Evolutionary conservation across 23 tunicate species (phyloP).

Genomic region (Ciona savignyi): DNA sequence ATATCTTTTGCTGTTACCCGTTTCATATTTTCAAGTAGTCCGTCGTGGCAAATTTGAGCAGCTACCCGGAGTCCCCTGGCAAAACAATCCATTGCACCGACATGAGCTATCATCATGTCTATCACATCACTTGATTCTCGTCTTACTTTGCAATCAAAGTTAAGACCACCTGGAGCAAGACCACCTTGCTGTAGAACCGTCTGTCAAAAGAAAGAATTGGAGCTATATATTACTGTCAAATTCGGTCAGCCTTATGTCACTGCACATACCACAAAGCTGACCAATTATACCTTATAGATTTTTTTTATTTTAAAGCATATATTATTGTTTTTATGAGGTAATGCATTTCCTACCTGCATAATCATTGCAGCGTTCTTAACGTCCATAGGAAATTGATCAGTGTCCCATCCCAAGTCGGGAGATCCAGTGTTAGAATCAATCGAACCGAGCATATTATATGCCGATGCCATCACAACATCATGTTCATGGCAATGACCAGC

Average conservation of each 20-base stretch:
- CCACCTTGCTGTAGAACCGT: constrained; percentile 80
- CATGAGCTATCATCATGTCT: constrained; percentile 85
- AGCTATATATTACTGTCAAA: too few species aligned
- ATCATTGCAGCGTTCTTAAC: constrained; percentile 87
- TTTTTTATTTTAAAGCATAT: too few species aligned
- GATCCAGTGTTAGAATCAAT: constrained; percentile 96
- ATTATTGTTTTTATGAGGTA: too few species aligned
- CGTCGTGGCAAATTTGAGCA: constrained; percentile 59
- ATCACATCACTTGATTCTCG: constrained; percentile 83
- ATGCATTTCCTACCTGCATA: constrained; percentile 82
- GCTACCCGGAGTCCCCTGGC: constrained; percentile 80
- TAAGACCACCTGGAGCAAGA: constrained; percentile 83
- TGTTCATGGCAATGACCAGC: constrained; percentile 94
- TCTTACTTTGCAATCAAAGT: constrained; percentile 96
- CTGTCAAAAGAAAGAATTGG: constrained; percentile 30
- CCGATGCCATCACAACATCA: constrained; percentile 87
- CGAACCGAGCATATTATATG: constrained; percentile 79
- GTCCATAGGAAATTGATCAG: constrained; percentile 97
- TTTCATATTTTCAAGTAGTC: constrained; percentile 60
- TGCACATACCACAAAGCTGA: too few species aligned
- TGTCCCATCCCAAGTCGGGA: constrained; percentile 96
- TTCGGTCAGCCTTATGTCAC: too few species aligned
- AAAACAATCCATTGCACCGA: constrained; percentile 96
- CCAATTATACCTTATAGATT: too few species aligned
- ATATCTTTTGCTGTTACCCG: constrained; percentile 15